Percentiles rank a stretch among this genome's conserved stretches.
Conservation (phyloP, 2,888 invertebrate genomes). For the Agriotes lineatus region DNA sequence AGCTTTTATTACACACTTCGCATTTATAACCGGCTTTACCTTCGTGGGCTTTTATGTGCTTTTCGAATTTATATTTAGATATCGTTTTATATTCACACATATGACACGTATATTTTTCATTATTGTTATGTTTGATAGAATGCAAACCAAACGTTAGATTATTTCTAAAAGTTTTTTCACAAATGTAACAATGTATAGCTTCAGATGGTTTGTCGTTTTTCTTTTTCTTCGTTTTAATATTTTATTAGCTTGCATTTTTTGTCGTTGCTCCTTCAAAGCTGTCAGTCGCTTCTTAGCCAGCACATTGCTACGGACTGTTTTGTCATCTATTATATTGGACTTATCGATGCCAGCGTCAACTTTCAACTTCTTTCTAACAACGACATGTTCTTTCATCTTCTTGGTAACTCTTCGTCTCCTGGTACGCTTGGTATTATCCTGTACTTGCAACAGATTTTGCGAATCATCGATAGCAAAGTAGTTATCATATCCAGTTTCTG, state of each 20-base stretch:
- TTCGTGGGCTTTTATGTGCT: conserved; percentile 56
- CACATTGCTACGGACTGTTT: neutral
- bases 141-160: conserved; percentile 67
- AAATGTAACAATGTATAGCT: conserved; percentile 51
- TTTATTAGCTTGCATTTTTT: neutral
- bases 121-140: conserved; percentile 64
- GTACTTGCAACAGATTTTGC: neutral
- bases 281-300: neutral
- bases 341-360: neutral
- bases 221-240: neutral
- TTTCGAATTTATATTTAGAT: conserved; percentile 53
- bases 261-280: neutral
- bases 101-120: conserved; percentile 55
- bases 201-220: neutral
- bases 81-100: conserved; percentile 57
- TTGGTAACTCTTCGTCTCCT: neutral
- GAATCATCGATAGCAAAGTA: neutral
- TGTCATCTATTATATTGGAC: neutral
- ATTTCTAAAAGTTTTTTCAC: conserved; percentile 65
- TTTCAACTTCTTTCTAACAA: neutral
- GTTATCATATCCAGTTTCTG: neutral
- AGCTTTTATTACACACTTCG: conserved; percentile 65
- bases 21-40: conserved; percentile 66
- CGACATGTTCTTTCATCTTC: neutral
- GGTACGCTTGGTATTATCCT: neutral